Base-by-base conservation (phyloP, 2,113 vertebrate species). In the Paratilapia polleni region DNA sequence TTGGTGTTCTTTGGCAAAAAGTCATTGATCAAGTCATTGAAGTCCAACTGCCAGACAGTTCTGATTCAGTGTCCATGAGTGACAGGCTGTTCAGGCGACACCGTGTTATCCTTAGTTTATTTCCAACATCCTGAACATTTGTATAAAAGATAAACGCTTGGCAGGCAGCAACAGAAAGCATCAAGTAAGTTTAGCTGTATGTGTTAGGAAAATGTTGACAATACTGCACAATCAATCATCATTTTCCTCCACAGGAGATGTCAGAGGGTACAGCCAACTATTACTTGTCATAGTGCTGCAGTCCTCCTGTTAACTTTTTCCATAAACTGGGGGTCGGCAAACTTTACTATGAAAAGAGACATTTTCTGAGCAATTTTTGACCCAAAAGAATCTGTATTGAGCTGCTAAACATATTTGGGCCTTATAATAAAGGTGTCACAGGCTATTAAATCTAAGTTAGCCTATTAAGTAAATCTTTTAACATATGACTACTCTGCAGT, bases 371-470 rank as follows among this genome's bases (percentile, higher is more conserved):
- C n/a, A 31, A 5, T 31, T 31, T 38, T 38, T 38, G 4, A 15
- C 0, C 0, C n/a, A 7, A 36, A 34, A 34, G 11, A 15, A 41
- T 2, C 38, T n/a, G n/a, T n/a, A n/a, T n/a, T n/a, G n/a, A n/a
- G n/a, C n/a, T n/a, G n/a, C n/a, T n/a, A n/a, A n/a, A n/a, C n/a
- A n/a, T n/a, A n/a, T n/a, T n/a, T n/a, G n/a, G n/a, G 6, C 34
- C 34, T 34, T 34, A 34, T 34, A 34, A 34, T 34, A 6, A 34
- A 34, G 34, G 34, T 34, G 34, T 34, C 6, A 34, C 6, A 6
- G 34, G 34, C 34, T 34, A 34, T 34, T 34, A 34, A 34, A 34
- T 34, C 3, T 34, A 34, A 34, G 6, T 34, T 34, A 34, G 34
- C 6, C 34, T 34, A 34, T 34, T 34, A 34, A 34, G n/a, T n/a